These are phyloP conservation scores for Stratiolaelaps scimitus DNA, from an alignment of 1,140 invertebrate species.

Conservation along the genomic window DNA sequence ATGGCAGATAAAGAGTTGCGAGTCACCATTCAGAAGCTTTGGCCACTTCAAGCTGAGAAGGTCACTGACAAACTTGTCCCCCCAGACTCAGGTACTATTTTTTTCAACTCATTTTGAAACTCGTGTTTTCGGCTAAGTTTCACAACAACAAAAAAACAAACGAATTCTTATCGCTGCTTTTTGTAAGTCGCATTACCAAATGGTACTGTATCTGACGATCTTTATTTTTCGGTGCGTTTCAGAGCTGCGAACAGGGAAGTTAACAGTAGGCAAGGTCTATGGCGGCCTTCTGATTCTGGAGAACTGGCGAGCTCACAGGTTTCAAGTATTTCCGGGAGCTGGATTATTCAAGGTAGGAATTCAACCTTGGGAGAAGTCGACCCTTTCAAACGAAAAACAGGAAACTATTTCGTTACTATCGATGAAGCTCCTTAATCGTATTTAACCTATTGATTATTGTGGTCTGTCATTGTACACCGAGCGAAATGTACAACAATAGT, in stretches of 20 bases:
- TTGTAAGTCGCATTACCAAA: too few species aligned
- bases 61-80: slow-evolving; percentile 90
- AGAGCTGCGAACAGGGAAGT: slow-evolving; percentile 69
- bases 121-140: too few species aligned
- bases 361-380: too few species aligned
- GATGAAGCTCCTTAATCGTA: too few species aligned
- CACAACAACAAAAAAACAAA: too few species aligned
- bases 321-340: slow-evolving; percentile 25
- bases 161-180: too few species aligned
- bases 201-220: not conserved
- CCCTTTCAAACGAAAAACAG: too few species aligned
- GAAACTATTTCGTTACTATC: too few species aligned
- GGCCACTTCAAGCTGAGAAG: slow-evolving; percentile 96
- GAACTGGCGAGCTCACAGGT: slow-evolving; percentile 58
- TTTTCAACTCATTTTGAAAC: not conserved
- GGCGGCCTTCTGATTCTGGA: slow-evolving; percentile 89
- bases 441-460: too few species aligned
- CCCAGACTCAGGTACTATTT: slow-evolving; percentile 55
- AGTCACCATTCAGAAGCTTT: slow-evolving; percentile 86
- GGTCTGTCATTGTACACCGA: too few species aligned
- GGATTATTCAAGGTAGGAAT: slow-evolving; percentile 25
- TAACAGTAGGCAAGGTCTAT: slow-evolving; percentile 98
- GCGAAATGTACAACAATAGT: too few species aligned
- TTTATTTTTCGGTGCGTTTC: slow-evolving; percentile 36
- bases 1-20: slow-evolving; percentile 90